Evolutionary conservation across 2,888 invertebrate genomes (phyloP).

Genomic region (Blastobasis adustella): DNA sequence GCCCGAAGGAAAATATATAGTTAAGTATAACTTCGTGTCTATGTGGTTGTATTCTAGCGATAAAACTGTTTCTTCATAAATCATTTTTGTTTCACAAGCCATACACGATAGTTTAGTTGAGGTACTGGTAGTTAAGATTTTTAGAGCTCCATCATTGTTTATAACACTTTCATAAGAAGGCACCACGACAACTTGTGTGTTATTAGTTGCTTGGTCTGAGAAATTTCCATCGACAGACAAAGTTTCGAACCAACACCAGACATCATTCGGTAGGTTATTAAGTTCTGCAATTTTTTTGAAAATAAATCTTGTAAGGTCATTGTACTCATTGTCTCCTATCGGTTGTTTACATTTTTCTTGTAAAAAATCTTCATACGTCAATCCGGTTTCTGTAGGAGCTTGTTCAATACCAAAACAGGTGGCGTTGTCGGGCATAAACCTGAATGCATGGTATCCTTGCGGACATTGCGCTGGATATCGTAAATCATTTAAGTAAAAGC

Average conservation of each 20-base stretch:
- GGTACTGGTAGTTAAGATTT: conserved; percentile 30
- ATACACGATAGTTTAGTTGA: conserved; percentile 39
- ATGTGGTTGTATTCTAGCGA: conserved; percentile 42
- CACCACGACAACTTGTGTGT: neutral
- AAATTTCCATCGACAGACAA: neutral
- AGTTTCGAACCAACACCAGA: conserved; percentile 52
- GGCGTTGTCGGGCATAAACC: conserved; percentile 45
- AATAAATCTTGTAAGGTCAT: conserved; percentile 38
- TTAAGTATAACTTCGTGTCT: conserved; percentile 52
- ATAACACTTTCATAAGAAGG: conserved; percentile 31
- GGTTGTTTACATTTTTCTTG: conserved; percentile 38
- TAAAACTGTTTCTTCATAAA: conserved; percentile 41
- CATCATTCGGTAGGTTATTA: conserved; percentile 26
- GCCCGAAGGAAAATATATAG: conserved; percentile 72
- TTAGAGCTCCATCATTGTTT: conserved; percentile 41
- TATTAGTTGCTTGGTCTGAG: conserved; percentile 1
- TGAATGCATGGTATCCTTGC: conserved; percentile 46
- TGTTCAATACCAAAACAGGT: conserved; percentile 54
- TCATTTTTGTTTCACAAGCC: conserved; percentile 50
- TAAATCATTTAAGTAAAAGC: conserved; percentile 51
- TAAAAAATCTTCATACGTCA: conserved; percentile 38
- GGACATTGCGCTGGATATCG: conserved; percentile 51
- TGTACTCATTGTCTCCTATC: conserved; percentile 30
- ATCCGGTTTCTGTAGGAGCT: conserved; percentile 22
- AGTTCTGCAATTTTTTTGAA: conserved; percentile 46